Evolutionary conservation across 1,140 invertebrate species (phyloP).

Genomic region (Saxidomus purpurata): DNA sequence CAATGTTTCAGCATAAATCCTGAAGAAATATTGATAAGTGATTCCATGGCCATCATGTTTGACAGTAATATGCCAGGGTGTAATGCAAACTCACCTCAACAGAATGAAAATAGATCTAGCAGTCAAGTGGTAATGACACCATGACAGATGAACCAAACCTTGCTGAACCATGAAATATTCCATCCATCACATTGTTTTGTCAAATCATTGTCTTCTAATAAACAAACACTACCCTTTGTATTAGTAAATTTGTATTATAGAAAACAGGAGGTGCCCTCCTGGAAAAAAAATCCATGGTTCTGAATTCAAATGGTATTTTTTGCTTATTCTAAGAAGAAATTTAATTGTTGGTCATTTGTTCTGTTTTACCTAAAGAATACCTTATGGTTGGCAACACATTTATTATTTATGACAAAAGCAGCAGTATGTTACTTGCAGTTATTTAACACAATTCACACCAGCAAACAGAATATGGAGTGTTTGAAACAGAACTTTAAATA

Average conservation of each 20-base stretch:
- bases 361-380: too few relatives aligned
- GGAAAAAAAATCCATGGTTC: neutral
- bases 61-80: constrained; percentile 18
- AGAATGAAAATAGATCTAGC: constrained; percentile 14
- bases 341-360: too few relatives aligned
- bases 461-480: too few relatives aligned
- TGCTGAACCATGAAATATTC: neutral
- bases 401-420: too few relatives aligned
- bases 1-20: neutral
- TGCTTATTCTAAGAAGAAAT: too few relatives aligned
- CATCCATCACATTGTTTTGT: neutral
- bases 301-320: neutral
- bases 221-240: too few relatives aligned
- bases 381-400: too few relatives aligned
- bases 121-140: neutral
- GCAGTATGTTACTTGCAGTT: too few relatives aligned
- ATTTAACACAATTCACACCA: too few relatives aligned
- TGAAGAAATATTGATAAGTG: neutral
- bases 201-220: neutral
- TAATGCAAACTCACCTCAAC: neutral
- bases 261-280: neutral
- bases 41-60: neutral
- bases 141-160: neutral
- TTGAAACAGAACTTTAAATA: too few relatives aligned
- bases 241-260: too few relatives aligned